Evolutionary conservation across 2,888 invertebrate genomes (phyloP).

Genomic region (Acholoe squamosa): DNA sequence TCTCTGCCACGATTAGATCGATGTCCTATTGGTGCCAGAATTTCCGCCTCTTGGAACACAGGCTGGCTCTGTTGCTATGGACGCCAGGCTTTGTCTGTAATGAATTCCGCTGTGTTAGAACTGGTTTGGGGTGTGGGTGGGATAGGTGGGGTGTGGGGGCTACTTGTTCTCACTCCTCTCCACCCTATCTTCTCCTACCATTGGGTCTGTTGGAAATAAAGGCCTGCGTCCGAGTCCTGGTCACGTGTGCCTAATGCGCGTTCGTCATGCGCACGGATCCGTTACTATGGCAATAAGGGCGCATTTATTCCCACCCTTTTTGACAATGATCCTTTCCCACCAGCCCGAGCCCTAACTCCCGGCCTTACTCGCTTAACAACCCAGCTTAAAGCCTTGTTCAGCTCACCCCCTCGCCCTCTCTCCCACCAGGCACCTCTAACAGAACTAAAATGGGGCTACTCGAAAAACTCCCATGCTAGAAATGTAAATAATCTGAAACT

Average conservation of each 20-base stretch:
- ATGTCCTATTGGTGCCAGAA: background rate
- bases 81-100: background rate
- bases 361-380: no score
- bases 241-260: slow-evolving; percentile 23
- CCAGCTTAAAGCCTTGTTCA: no score
- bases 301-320: background rate
- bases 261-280: slow-evolving; percentile 22
- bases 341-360: no score
- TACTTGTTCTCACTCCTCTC: background rate
- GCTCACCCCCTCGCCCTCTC: no score
- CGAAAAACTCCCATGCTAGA: no score
- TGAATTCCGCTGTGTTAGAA: slow-evolving; percentile 17
- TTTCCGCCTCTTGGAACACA: background rate
- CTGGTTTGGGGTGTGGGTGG: background rate
- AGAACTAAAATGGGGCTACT: no score
- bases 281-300: slow-evolving; percentile 24
- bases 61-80: background rate
- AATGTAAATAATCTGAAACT: no score
- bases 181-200: background rate
- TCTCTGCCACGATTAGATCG: background rate
- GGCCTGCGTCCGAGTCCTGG: background rate
- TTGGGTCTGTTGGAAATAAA: background rate
- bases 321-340: background rate
- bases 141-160: background rate
- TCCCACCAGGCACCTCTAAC: no score